Percentiles rank a stretch among this genome's conserved stretches.
These are phyloP conservation scores for Ophion ventricosus DNA, from an alignment of 2,888 invertebrate species.

Conservation along the genomic window DNA sequence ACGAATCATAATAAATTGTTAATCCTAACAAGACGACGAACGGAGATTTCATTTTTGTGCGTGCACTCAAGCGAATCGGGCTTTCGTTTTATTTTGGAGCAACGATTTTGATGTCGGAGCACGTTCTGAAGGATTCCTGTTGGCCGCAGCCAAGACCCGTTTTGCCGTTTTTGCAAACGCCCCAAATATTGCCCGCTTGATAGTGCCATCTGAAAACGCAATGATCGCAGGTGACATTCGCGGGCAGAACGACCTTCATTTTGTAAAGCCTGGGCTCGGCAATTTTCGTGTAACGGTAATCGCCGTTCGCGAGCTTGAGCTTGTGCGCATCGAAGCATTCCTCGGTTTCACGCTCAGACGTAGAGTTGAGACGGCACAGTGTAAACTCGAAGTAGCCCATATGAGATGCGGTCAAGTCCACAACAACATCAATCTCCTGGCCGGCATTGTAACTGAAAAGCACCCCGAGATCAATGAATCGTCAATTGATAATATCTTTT, in stretches of 20 bases:
- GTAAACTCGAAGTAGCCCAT: constrained; percentile 84
- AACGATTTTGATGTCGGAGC: constrained; percentile 83
- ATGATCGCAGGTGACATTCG: constrained; percentile 83
- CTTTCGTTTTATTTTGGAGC: not conserved
- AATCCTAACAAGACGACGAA: not conserved
- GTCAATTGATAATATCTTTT: not conserved
- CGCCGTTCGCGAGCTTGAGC: constrained; percentile 78
- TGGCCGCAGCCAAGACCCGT: constrained; percentile 84
- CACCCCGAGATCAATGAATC: not conserved
- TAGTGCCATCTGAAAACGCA: constrained; percentile 86
- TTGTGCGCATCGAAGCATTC: constrained; percentile 84
- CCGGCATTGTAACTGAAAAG: constrained; percentile 77
- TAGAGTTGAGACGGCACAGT: constrained; percentile 83
- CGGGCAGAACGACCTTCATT: constrained; percentile 81
- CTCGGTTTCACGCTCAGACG: constrained; percentile 83
- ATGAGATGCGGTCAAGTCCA: constrained; percentile 84
- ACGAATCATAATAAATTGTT: not conserved
- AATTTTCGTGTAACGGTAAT: constrained; percentile 69
- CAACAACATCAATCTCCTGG: constrained; percentile 77
- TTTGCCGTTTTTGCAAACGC: constrained; percentile 81
- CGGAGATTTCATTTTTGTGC: not conserved
- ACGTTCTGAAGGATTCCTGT: constrained; percentile 85
- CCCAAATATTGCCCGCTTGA: constrained; percentile 85
- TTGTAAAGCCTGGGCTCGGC: constrained; percentile 69
- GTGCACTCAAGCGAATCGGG: not conserved